phyloP scores from a whole-genome alignment of 2,113 vertebrate species.

The Lota lota region DNA sequence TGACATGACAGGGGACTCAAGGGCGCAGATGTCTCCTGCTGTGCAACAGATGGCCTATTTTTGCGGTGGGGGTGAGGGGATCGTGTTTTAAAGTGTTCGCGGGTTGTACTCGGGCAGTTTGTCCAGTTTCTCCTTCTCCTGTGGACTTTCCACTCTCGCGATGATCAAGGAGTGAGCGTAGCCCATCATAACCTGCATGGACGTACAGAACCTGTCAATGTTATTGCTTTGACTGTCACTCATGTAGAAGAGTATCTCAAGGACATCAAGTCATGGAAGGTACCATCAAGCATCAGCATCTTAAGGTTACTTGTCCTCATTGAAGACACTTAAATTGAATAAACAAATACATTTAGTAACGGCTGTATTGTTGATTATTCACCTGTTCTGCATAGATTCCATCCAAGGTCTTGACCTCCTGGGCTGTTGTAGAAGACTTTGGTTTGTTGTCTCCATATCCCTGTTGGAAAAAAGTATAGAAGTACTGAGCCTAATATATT shows the following conservation, averaged over 20 bases:
- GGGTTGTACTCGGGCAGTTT: constrained; percentile 96
- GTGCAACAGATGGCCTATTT: neutral
- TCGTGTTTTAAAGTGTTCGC: constrained; percentile 81
- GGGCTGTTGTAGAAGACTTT: constrained; percentile 91
- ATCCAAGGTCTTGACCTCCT: constrained; percentile 93
- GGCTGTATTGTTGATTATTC: constrained; percentile 11
- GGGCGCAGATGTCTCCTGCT: neutral
- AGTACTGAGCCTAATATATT: too few species aligned
- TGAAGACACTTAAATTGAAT: neutral
- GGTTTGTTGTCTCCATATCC: constrained; percentile 96
- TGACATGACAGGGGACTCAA: neutral
- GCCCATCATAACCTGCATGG: constrained; percentile 89
- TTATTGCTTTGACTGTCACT: neutral
- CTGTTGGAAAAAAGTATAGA: constrained; percentile 53
- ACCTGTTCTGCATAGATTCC: constrained; percentile 91
- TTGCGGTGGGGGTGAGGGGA: constrained; percentile 19
- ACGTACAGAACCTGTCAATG: neutral
- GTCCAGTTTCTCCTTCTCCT: constrained; percentile 85
- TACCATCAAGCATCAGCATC: too few species aligned
- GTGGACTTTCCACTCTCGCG: constrained; percentile 83
- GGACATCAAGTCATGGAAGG: too few species aligned
- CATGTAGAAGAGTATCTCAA: neutral
- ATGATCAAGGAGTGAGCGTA: constrained; percentile 87
- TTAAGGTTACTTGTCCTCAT: neutral
- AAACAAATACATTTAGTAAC: neutral